Evolutionary conservation across 2,797 vertebrate genomes (phyloP).

Genomic region (Fringilla coelebs): DNA sequence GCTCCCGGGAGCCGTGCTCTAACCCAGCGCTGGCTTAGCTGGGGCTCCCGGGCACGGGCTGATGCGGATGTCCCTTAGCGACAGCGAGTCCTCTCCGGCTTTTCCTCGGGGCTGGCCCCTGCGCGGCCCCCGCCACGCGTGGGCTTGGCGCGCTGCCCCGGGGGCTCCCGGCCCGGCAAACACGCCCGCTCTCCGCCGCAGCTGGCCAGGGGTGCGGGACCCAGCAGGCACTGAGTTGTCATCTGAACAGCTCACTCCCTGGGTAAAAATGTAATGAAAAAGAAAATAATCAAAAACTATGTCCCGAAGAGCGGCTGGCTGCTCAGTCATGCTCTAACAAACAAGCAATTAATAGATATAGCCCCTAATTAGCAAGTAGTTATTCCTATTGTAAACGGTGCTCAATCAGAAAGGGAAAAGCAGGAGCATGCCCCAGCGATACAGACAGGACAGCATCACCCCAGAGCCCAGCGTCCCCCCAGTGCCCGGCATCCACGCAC

Average conservation of each 20-base stretch:
- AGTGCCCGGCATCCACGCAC: not conserved
- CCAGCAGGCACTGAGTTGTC: not conserved
- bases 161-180: not conserved
- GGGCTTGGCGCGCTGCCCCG: not conserved
- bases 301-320: constrained; percentile 32
- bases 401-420: not conserved
- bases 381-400: constrained; percentile 53
- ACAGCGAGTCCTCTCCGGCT: not conserved
- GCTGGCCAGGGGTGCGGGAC: not conserved
- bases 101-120: not conserved
- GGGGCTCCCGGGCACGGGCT: not conserved
- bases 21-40: not conserved
- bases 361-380: constrained; percentile 67
- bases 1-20: not conserved
- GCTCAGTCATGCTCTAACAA: constrained; percentile 60
- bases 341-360: constrained; percentile 64
- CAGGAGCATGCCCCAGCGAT: not conserved
- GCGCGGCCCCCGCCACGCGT: not conserved
- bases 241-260: not conserved
- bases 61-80: not conserved
- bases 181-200: not conserved
- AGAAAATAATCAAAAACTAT: not conserved
- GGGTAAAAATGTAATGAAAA: not conserved
- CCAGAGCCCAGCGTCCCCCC: not conserved
- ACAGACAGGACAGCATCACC: not conserved